A percentile compares a stretch with the other conserved stretches of the same genome.
These are phyloP conservation scores for Proterorhinus semilunaris DNA, from an alignment of 2,113 vertebrate genomes.

Conservation along the genomic window DNA sequence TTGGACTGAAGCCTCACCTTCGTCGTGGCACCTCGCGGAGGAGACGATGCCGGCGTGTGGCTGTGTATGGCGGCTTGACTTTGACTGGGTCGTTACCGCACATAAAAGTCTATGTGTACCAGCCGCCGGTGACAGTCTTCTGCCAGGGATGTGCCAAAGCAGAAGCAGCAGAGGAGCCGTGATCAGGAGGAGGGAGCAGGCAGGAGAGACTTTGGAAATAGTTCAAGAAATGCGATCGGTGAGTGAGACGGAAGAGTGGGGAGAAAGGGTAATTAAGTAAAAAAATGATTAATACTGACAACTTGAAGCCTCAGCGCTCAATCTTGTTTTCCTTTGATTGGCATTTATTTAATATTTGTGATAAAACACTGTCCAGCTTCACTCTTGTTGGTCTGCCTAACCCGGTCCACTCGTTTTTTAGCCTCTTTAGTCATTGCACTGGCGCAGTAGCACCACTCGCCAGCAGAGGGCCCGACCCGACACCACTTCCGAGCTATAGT, in stretches of 20 bases:
- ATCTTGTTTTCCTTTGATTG: too few species aligned
- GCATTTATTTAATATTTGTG: too few species aligned
- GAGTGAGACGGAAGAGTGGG: conserved; percentile 1
- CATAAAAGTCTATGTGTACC: conserved; percentile 51
- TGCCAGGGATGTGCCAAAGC: conserved; percentile 39
- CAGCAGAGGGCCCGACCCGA: too few species aligned
- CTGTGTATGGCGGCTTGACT: conserved; percentile 27
- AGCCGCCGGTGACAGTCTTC: conserved; percentile 43
- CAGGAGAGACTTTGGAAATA: conserved; percentile 50
- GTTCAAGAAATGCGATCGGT: conserved; percentile 28
- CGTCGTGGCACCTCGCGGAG: conserved; percentile 27
- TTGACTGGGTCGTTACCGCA: conserved; percentile 52
- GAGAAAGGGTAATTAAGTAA: background rate
- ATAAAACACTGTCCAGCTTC: too few species aligned
- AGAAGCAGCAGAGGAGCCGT: conserved; percentile 36
- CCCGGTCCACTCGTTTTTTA: too few species aligned
- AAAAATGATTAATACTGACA: conserved; percentile 4
- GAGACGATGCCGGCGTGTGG: conserved; percentile 36
- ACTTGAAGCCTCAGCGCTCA: conserved; percentile 7
- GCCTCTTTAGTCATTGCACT: too few species aligned
- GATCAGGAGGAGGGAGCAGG: conserved; percentile 55
- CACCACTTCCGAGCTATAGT: too few species aligned
- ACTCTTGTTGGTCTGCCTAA: too few species aligned
- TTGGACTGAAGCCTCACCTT: conserved; percentile 36
- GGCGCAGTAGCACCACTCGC: too few species aligned